Base-by-base conservation (phyloP, 2,888 invertebrate genomes). In the Pomacea canaliculata region DNA sequence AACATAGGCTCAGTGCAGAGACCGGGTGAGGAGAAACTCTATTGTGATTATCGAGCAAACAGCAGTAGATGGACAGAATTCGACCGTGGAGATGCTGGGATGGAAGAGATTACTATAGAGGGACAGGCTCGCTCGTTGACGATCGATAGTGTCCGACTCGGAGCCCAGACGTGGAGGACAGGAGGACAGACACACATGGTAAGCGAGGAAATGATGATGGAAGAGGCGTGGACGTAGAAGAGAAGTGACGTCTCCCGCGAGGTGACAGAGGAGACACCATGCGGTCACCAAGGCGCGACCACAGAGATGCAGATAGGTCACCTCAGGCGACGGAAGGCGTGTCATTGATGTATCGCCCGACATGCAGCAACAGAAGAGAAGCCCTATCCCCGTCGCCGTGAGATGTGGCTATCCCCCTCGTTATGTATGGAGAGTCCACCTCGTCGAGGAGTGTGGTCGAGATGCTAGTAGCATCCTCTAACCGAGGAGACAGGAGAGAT, bases 121-220 rank as follows among this genome's bases (percentile, higher is more conserved):
- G 16, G 70, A 60, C 13, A 65, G 71, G 19, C 49, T 27, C 1
- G 67, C 65, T 56, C 5, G 49, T 13, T 13, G 72, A 63, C 19
- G 63, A 63, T 63, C 23, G n/a, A 23, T 23, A 23, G 16, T 10
- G 10, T n/a, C 56, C 74, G 73, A 51, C 51, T 10, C 18, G 68
- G 65, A 48, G 67, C 23, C 51, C 68, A 69, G 68, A 76, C 68
- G 76, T 76, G 62, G 79, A 79, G 27, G 59, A 70, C 23, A 51
- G 78, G 23, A 72, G 80, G 76, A 68, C n/a, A 72, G 72, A 19
- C 76, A 73, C 77, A 80, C 70, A 71, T 71, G 67, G 81, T 76
- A 10, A 65, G 76, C 49, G 71, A 68, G 19, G 80, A 80, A 8
- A 63, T 60, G 27, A 56, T 46, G 71, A 49, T 65, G 71, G 77